Evolutionary conservation across 2,888 invertebrate genomes (phyloP), one percentile per base, ranked within the genome.

Genomic region (Hemithea aestivaria): DNA sequence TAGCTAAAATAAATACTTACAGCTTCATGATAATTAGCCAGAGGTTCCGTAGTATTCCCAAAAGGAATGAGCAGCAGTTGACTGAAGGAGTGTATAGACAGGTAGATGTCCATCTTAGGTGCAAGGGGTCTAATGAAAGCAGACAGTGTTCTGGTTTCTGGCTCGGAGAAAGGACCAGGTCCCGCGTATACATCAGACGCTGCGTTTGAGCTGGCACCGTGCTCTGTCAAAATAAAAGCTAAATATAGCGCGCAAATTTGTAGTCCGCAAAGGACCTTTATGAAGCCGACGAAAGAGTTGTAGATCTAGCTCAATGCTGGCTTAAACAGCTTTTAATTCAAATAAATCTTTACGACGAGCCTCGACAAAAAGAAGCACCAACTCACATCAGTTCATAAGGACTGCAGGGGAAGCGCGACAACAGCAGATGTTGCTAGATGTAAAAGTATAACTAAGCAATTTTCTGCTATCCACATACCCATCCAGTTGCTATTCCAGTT

Each of bases 401-500:
- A n/a, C n/a, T n/a, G n/a, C n/a, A n/a, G n/a, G n/a, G n/a, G n/a
- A n/a, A n/a, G n/a, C n/a, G n/a, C n/a, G n/a, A n/a, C n/a, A n/a
- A n/a, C n/a, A n/a, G n/a, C n/a, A n/a, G n/a, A n/a, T n/a, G n/a
- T n/a, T n/a, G n/a, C n/a, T n/a, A n/a, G n/a, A n/a, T n/a, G n/a
- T n/a, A n/a, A n/a, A n/a, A n/a, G n/a, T n/a, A n/a, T n/a, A n/a
- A n/a, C n/a, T n/a, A n/a, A n/a, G n/a, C n/a, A n/a, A n/a, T n/a
- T n/a, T n/a, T n/a, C n/a, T n/a, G n/a, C n/a, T 5, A 12, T 16
- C 16, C 16, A 55, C 71, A 67, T 67, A 90, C 89, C 66, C 48
- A 89, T 87, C 93, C 93, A 93, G 47, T 90, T 89, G 62, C 87
- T 91, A 43, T 87, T 91, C 91, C 92, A 95, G 67, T 95, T 95